Conservation (phyloP, 2,888 invertebrate genomes). For the Nipponacmea schrenckii region DNA sequence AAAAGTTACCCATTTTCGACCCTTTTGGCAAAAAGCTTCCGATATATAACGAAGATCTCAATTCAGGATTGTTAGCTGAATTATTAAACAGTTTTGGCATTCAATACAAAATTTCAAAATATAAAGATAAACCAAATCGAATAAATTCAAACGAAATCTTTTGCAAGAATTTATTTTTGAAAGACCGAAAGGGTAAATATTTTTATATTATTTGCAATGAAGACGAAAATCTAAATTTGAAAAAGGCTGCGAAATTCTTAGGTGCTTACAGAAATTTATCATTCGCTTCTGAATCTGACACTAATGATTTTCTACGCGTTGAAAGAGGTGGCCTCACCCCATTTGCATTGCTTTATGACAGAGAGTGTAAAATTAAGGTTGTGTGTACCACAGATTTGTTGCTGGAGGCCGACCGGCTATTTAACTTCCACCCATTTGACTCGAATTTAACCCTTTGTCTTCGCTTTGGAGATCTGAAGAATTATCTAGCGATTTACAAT, state of each 20-base stretch:
- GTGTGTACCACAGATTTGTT: conserved; percentile 34
- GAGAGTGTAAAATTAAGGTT: conserved; percentile 32
- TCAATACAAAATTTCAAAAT: background rate
- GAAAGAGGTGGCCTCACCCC: conserved; percentile 47
- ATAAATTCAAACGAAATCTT: conserved; percentile 34
- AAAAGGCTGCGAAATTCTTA: conserved; percentile 37
- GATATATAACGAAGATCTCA: too few species aligned
- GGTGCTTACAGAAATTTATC: conserved; percentile 50
- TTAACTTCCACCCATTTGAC: conserved; percentile 47
- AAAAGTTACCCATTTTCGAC: too few species aligned
- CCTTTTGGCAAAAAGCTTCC: too few species aligned
- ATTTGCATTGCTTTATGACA: conserved; percentile 37
- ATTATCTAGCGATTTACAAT: background rate
- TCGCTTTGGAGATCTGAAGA: background rate
- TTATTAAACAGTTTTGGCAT: background rate
- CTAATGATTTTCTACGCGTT: conserved; percentile 31
- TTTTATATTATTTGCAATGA: conserved; percentile 45
- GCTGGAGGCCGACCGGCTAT: conserved; percentile 26
- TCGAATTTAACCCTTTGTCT: conserved; percentile 12
- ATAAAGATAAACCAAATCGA: background rate
- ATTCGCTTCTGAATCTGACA: conserved; percentile 43
- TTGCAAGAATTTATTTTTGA: conserved; percentile 54
- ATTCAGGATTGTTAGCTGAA: background rate
- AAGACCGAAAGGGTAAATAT: conserved; percentile 49
- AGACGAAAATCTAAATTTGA: conserved; percentile 40